phyloP scores from a whole-genome alignment of 2,888 invertebrate genomes.

The Chironomus tentans region DNA sequence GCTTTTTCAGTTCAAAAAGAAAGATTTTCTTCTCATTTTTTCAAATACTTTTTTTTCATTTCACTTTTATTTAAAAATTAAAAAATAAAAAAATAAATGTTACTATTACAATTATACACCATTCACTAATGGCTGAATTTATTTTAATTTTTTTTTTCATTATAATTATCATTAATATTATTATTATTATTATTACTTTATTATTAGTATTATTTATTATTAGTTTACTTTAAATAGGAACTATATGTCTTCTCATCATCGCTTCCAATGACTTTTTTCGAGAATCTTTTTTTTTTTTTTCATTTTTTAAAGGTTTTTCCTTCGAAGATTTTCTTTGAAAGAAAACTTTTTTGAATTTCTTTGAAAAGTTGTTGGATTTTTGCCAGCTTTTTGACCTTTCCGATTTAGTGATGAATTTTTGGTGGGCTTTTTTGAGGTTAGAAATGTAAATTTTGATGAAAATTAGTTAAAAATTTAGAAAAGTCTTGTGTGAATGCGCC shows the following conservation, averaged over 20 bases:
- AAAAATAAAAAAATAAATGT: conserved; percentile 23
- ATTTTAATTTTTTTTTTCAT: background rate
- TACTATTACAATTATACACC: conserved; percentile 27
- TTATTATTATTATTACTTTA: background rate
- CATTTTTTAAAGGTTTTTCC: background rate
- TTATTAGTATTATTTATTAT: background rate
- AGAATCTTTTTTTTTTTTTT: background rate
- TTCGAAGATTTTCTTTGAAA: too few relatives aligned
- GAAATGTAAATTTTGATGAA: too few relatives aligned
- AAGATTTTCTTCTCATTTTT: too few relatives aligned
- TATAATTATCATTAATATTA: background rate
- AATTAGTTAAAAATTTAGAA: too few relatives aligned
- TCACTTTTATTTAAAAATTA: conserved; percentile 8
- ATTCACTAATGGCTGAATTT: conserved; percentile 4
- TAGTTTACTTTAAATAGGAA: conserved; percentile 19
- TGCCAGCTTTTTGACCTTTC: too few relatives aligned
- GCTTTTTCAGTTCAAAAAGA: too few relatives aligned
- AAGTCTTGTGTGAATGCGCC: too few relatives aligned
- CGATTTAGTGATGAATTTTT: too few relatives aligned
- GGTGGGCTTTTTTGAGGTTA: too few relatives aligned
- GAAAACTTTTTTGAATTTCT: too few relatives aligned
- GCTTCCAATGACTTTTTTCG: background rate
- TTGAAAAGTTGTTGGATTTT: too few relatives aligned
- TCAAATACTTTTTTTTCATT: too few relatives aligned
- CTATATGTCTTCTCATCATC: conserved; percentile 16